Evolutionary conservation across 2,888 invertebrate genomes (phyloP), one percentile per base, ranked within the genome.

Genomic region (Coleophora flavipennella): DNA sequence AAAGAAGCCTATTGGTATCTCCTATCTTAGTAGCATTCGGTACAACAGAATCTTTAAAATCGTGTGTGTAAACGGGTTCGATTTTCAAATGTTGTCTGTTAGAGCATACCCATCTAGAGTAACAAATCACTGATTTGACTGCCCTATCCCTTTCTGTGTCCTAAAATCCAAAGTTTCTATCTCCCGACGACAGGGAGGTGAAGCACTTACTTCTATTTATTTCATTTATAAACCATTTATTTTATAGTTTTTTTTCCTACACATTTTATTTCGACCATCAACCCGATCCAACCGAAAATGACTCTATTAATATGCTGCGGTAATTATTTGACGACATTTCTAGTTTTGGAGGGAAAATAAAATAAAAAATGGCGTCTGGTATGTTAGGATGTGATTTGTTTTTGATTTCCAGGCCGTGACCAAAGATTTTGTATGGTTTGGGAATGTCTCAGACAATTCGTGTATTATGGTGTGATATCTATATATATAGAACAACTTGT

Each of bases 211-310:
- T 64, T 69, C 60, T 68, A 62, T 68, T 67, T 69, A 65, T 77
- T 74, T 75, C 64, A 67, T 73, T 66, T 71, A 69, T 63, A 67
- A 67, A 62, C 63, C 67, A 74, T 77, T 75, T 66, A 73, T 72
- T 71, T 67, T 63, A 55, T 56, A 48, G 42, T 48, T 51, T 55
- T 55, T 52, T 57, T 56, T 51, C 50, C 41, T 44, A 35, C 41
- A 28, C 13, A 13, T 20, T 38, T 33, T 28, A 27, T 40, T 33
- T 31, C 3, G 20, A 20, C 20, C 20, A 20, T 20, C 20, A 20
- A 20, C 20, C 20, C 20, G 20, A 20, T 20, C 20, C 3, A 20
- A 20, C 40, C 50, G 57, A 65, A 66, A 73, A 78, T 68, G 74
- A 50, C 75, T 78, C 68, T 72, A 79, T 80, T 77, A 77, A 77